phyloP scores from a whole-genome alignment of 2,797 vertebrate genomes.

The Characodon lateralis region DNA sequence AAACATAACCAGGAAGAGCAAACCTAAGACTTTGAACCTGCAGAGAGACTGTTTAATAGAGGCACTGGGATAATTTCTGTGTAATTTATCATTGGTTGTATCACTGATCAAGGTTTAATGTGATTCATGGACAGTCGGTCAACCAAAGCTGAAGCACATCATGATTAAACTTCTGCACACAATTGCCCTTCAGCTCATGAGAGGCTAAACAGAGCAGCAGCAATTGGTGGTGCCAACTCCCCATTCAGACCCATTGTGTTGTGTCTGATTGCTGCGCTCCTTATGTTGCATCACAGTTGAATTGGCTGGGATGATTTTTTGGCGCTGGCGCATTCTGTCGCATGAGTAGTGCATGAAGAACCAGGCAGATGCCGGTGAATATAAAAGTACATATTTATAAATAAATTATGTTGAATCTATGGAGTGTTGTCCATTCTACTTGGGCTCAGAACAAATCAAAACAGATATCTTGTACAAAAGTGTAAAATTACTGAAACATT shows the following conservation, averaged over 20 bases:
- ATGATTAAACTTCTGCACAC: conserved; percentile 36
- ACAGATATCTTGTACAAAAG: conserved; percentile 17
- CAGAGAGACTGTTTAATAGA: conserved; percentile 19
- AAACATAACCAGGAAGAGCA: conserved; percentile 48
- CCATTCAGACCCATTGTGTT: conserved; percentile 28
- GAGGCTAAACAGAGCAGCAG: conserved; percentile 12
- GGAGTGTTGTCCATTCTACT: conserved; percentile 38
- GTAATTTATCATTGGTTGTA: conserved; percentile 2
- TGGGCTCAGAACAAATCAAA: conserved; percentile 28
- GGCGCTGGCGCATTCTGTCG: conserved; percentile 43
- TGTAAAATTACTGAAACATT: conserved; percentile 21
- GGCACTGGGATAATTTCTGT: conserved; percentile 19
- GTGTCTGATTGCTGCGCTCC: conserved; percentile 24
- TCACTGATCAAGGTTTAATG: conserved; percentile 27
- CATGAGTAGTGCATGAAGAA: conserved; percentile 74
- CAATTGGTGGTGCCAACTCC: neutral
- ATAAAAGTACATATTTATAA: conserved; percentile 70
- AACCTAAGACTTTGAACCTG: conserved; percentile 49
- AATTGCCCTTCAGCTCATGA: conserved; percentile 26
- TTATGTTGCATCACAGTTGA: conserved; percentile 36
- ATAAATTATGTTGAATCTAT: conserved; percentile 60
- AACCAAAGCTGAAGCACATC: conserved; percentile 28
- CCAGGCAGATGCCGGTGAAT: conserved; percentile 75
- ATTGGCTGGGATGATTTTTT: conserved; percentile 14
- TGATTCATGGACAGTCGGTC: conserved; percentile 32